phyloP scores from a whole-genome alignment of 2,797 vertebrate species.

The Phoebastria nigripes region DNA sequence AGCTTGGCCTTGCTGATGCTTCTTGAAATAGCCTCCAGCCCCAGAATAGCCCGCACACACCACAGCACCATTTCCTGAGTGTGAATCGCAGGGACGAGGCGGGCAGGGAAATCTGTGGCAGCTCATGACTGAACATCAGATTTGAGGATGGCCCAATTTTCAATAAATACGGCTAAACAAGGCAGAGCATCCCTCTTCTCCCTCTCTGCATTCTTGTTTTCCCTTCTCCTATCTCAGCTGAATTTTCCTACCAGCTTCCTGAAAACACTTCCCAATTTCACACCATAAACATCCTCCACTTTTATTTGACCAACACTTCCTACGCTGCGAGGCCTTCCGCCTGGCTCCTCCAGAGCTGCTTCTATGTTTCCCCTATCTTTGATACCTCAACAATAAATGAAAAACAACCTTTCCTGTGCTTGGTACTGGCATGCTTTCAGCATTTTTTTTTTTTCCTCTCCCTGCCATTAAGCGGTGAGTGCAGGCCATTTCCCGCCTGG shows the following conservation, averaged over 20 bases:
- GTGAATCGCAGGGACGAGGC: accelerated
- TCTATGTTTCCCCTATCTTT: slow-evolving; percentile 24
- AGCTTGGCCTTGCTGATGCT: background rate
- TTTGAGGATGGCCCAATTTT: slow-evolving; percentile 2
- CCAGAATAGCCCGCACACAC: background rate
- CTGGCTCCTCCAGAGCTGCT: background rate
- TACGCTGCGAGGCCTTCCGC: background rate
- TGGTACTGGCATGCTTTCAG: background rate
- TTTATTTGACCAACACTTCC: slow-evolving; percentile 30
- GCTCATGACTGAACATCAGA: background rate
- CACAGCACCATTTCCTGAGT: background rate
- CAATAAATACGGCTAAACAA: background rate
- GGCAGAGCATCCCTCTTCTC: background rate
- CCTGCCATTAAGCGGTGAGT: accelerated
- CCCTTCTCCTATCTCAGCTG: slow-evolving; percentile 22
- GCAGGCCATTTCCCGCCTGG: background rate
- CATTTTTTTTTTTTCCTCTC: background rate
- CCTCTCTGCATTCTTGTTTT: background rate
- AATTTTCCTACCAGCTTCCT: slow-evolving; percentile 51
- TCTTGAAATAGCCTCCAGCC: background rate
- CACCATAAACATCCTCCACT: slow-evolving; percentile 64
- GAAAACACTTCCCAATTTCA: slow-evolving; percentile 50
- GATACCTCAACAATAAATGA: slow-evolving; percentile 16
- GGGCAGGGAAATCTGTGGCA: background rate
- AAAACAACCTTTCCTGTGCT: background rate